These are phyloP conservation scores for Tinamus guttatus DNA, from an alignment of 2,113 vertebrate genomes.

Conservation along the genomic window DNA sequence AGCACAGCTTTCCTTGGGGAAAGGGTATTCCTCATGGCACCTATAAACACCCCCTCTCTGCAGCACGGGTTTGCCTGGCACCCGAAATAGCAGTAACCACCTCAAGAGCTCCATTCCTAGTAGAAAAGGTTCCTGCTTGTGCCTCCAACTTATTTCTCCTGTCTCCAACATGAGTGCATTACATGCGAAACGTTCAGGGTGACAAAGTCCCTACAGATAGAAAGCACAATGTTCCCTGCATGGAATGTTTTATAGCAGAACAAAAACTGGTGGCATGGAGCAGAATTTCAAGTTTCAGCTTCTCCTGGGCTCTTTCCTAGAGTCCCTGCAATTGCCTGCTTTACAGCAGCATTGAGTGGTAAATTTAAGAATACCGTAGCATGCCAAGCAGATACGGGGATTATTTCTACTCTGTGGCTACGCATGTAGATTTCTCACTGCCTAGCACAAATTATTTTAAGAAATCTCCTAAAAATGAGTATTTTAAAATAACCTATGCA, in stretches of 20 bases:
- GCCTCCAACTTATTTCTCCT: neutral
- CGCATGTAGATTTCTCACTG: neutral
- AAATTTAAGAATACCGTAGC: neutral
- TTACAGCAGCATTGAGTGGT: neutral
- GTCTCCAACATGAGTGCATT: fast-evolving
- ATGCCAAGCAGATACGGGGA: neutral
- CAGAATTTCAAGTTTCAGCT: neutral
- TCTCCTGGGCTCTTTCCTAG: neutral
- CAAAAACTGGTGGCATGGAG: neutral
- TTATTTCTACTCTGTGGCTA: neutral
- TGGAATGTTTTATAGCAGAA: neutral
- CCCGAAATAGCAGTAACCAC: neutral
- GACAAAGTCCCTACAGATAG: neutral
- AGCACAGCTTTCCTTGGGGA: neutral
- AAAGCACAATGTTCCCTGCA: neutral
- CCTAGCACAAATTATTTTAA: neutral
- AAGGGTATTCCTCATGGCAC: neutral
- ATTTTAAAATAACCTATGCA: neutral
- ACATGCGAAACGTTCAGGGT: neutral
- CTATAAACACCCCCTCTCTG: fast-evolving
- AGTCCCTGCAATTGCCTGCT: fast-evolving
- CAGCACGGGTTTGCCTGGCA: neutral
- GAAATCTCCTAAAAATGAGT: neutral
- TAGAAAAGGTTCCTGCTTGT: neutral
- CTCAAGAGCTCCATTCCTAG: neutral